Percentiles rank a stretch among this genome's conserved stretches.
phyloP scores from a whole-genome alignment of 2,113 vertebrate genomes.

The Cyanoramphus novaezelandiae region DNA sequence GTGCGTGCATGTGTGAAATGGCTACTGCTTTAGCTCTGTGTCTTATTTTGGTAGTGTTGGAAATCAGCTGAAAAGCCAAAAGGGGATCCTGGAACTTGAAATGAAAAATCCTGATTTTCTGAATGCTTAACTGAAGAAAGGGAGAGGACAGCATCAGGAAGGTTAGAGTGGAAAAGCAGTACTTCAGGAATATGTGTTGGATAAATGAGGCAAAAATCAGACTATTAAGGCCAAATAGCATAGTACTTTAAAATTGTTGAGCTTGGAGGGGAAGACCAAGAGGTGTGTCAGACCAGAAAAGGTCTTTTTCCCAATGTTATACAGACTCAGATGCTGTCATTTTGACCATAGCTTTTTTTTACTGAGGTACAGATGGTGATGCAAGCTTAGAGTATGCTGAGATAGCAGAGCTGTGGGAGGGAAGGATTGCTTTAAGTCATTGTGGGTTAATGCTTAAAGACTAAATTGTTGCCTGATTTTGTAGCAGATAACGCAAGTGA shows the following conservation, averaged over 20 bases:
- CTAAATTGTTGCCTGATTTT: not conserved
- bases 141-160: not conserved
- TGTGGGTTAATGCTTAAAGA: not conserved
- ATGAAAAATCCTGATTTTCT: not conserved
- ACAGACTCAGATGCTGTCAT: not conserved
- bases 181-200: not conserved
- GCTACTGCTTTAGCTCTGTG: not conserved
- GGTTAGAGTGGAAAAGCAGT: not conserved
- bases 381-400: not conserved
- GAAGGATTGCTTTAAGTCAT: not conserved
- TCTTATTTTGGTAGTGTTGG: not conserved
- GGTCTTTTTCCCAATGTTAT: not conserved
- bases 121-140: not conserved
- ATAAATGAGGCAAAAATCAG: not conserved
- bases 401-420: not conserved
- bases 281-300: not conserved
- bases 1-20: not conserved
- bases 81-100: conserved; percentile 9
- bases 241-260: not conserved
- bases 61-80: conserved; percentile 3
- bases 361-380: not conserved
- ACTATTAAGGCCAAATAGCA: not conserved
- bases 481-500: not conserved
- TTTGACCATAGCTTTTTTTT: not conserved
- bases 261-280: not conserved